Evolutionary conservation across 2,113 vertebrate species (phyloP), one percentile per base, ranked within the genome.

Genomic region (Xiphophorus hellerii): DNA sequence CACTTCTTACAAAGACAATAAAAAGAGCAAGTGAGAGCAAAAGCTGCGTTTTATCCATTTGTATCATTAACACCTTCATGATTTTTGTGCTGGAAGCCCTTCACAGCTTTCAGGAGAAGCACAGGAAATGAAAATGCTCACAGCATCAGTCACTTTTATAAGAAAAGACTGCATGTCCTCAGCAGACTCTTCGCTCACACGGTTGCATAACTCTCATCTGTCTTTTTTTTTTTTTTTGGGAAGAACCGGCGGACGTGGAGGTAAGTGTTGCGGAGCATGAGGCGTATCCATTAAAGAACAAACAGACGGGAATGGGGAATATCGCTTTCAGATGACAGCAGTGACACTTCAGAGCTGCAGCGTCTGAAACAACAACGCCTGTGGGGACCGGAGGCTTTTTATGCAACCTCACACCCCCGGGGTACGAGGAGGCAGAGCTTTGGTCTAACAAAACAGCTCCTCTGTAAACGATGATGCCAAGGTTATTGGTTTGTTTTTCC

Each of bases 141-240:
- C 42, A 81, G 77, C 74, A 73, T 78, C 62, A 71, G 71, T 60
- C 25, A 13, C 67, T 28, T 76, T 81, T 80, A 87, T 73, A 78
- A 77, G 85, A 58, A 87, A 86, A 90, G 69, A 82, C 62, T 63
- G 22, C 0, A 48, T 28, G 33, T 73, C 74, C 84, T 81, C 77
- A 78, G 74, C 44, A 80, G 82, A 80, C 74, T 74, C 73, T 81
- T 61, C 62, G 77, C 85, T 85, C 82, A 62, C 44, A 71, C 28
- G 73, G 81, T 91, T 92, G 88, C 87, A 83, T 89, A 89, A 91
- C 80, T 76, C 68, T 87, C 87, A 71, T 77, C 37, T 42, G 44
- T 64, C 39, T 66, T 70, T 71, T 48, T 80, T 71, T 48, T 81
- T 75, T 78, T 80, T 86, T 70, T 66, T 39, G 1, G 62, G 76